These are phyloP conservation scores for Arbacia lixula DNA, from an alignment of 53 echinoderm and acorn worm species.

Conservation along the genomic window DNA sequence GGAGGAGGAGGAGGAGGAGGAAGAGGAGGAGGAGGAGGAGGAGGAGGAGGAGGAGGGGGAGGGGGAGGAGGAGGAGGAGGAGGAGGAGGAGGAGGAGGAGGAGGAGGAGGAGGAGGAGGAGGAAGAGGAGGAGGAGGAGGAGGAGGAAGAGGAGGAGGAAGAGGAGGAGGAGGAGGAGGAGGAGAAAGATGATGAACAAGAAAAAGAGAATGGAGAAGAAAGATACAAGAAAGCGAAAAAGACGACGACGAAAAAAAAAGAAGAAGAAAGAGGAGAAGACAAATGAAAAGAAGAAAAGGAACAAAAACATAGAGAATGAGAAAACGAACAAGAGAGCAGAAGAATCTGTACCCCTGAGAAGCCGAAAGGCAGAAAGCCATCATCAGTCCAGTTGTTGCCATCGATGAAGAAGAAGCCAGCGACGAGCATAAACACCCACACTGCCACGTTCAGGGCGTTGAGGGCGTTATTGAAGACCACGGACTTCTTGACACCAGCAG, in stretches of 20 bases:
- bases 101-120: neutral
- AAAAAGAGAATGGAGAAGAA: too few species aligned
- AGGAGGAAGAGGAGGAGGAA: neutral
- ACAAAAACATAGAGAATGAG: too few species aligned
- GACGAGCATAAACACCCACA: constrained; percentile 96
- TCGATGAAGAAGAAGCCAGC: constrained; percentile 89
- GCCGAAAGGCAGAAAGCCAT: constrained; percentile 87
- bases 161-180: neutral
- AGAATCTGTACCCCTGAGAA: constrained; percentile 97
- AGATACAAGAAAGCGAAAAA: too few species aligned
- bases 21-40: too few species aligned
- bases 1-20: too few species aligned
- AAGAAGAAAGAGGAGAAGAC: too few species aligned
- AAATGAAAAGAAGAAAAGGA: too few species aligned
- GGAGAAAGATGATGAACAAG: too few species aligned
- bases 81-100: neutral
- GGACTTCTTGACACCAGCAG: constrained; percentile 97
- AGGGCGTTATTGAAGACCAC: constrained; percentile 90
- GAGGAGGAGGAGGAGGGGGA: neutral
- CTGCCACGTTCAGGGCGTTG: constrained; percentile 85
- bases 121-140: neutral
- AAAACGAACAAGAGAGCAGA: too few species aligned
- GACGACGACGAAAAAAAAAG: too few species aligned
- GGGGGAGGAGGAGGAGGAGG: neutral
- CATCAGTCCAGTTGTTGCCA: constrained; percentile 78